These are phyloP conservation scores for Manis javanica DNA, from an alignment of 2,797 vertebrate genomes.

Conservation along the genomic window DNA sequence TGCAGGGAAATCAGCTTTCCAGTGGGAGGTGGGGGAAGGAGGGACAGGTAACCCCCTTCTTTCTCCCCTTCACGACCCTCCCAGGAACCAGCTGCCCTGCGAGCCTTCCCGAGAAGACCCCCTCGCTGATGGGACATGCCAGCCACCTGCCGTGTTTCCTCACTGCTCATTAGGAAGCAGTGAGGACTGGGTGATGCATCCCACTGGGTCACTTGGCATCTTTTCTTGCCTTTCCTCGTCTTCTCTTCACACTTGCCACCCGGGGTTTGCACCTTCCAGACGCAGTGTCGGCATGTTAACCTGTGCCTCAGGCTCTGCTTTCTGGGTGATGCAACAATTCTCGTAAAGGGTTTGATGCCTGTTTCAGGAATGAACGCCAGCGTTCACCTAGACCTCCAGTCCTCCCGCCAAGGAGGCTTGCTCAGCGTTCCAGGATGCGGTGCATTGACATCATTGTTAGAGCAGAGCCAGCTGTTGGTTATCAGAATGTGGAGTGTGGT, in stretches of 20 bases:
- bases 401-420: rapidly evolving
- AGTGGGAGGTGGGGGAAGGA: rapidly evolving
- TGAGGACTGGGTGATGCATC: rapidly evolving
- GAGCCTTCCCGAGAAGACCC: not conserved
- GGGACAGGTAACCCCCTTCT: not conserved
- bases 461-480: rapidly evolving
- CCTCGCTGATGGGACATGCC: rapidly evolving
- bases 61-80: not conserved
- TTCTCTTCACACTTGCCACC: too few species aligned
- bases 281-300: rapidly evolving
- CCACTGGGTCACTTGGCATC: rapidly evolving
- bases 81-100: rapidly evolving
- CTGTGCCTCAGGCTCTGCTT: not conserved
- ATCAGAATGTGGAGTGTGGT: rapidly evolving
- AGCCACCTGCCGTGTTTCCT: rapidly evolving
- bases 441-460: rapidly evolving
- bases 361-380: rapidly evolving
- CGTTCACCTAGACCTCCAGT: not conserved
- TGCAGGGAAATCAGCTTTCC: too few species aligned
- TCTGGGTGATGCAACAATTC: rapidly evolving
- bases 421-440: too few species aligned
- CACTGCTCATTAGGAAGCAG: rapidly evolving
- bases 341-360: not conserved
- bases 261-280: not conserved
- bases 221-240: rapidly evolving